These are phyloP conservation scores for Corythoichthys intestinalis DNA, from an alignment of 2,113 vertebrate genomes.

Conservation along the genomic window DNA sequence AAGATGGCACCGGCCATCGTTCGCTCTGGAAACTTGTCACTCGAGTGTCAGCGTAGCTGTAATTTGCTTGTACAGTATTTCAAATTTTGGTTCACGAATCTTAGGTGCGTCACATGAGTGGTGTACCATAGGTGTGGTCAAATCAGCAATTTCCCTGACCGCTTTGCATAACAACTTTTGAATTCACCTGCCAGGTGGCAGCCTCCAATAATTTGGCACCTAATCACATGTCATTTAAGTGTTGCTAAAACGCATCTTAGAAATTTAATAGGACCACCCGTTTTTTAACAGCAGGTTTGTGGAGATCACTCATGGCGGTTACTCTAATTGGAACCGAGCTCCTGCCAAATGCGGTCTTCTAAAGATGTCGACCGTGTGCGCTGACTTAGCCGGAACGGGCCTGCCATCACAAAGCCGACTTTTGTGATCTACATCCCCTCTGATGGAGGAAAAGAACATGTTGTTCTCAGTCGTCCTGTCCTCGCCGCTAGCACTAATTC, in stretches of 20 bases:
- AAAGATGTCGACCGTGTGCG: conserved; percentile 45
- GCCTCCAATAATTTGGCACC: neutral
- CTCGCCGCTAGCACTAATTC: conserved; percentile 66
- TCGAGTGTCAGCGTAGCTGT: too few relatives aligned
- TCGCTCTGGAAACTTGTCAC: too few relatives aligned
- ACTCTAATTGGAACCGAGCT: conserved; percentile 52
- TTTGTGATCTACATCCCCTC: conserved; percentile 1
- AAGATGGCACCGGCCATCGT: too few relatives aligned
- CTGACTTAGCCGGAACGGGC: conserved; percentile 47
- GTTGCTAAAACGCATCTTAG: neutral
- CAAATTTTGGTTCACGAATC: too few relatives aligned
- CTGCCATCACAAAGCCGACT: conserved; percentile 46
- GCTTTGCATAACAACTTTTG: neutral
- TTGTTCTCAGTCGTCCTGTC: conserved; percentile 4
- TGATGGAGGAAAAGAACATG: neutral
- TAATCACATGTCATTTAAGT: neutral
- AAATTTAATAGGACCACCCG: neutral
- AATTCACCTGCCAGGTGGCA: neutral
- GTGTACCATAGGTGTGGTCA: too few relatives aligned
- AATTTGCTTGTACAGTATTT: too few relatives aligned
- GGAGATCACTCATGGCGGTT: conserved; percentile 24
- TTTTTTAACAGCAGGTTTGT: conserved; percentile 1
- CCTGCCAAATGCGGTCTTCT: conserved; percentile 52
- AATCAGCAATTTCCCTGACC: neutral
- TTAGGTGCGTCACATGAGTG: too few relatives aligned